Base-by-base conservation (phyloP, 2,888 invertebrate species). In the Escarpia spicata region DNA sequence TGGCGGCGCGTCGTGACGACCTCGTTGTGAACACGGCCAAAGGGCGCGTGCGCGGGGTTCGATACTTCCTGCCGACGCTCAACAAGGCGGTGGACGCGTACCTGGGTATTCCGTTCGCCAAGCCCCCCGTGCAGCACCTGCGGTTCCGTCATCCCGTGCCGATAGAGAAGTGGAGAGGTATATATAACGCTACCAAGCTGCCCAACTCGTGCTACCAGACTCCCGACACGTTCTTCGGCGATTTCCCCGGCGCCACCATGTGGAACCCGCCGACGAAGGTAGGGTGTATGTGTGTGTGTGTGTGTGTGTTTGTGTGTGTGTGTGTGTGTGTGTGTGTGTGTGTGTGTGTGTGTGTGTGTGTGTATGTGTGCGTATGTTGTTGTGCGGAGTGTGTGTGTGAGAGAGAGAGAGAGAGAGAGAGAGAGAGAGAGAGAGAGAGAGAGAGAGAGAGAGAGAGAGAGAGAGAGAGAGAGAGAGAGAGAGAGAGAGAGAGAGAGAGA, bases 111-210 rank as follows among this genome's bases (percentile, higher is more conserved):
- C 96, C 96, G 3, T 96, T 94, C 94, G 96, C 96, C 12, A 95
- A 95, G 93, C 96, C 94, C 98, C 98, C 93, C 98, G 98, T 93
- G 98, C 98, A 96, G 10, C 94, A 95, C 31, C 94, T 95, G 60
- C 94, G 96, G 58, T 96, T 96, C 93, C 95, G 94, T 92, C 95
- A 95, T 92, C 96, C 96, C 0, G 93, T 94, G 91, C 96, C 95
- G 3, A 94, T 93, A 8, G 96, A 96, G 90, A 94, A 94, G 2
- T 96, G 96, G 96, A 90, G 93, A 8, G 96, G 95, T 97, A 95
- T 99, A 98, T 93, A 98, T 93, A 98, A 99, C 96, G 97, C 98
- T 26, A 94, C 94, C 26, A 92, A 92, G 75, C 93, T 94, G 8
- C 94, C 94, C n/a, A 94, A 94, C 90, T 94, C 94, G 12, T 94